Base-by-base conservation (phyloP, 2,113 vertebrate genomes). In the Atractosteus spatula region DNA sequence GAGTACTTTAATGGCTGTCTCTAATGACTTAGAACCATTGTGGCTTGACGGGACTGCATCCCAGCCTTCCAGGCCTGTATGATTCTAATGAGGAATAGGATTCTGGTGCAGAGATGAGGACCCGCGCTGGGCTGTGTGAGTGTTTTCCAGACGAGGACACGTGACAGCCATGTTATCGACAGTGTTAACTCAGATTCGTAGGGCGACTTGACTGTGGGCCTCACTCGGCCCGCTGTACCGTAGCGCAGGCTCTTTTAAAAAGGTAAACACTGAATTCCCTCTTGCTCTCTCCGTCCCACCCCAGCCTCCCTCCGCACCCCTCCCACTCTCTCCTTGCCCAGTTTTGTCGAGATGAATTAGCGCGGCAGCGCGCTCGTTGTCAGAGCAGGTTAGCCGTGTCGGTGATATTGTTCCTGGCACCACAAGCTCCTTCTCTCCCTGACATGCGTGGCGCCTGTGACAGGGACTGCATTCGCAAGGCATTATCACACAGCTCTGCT, bases 381-480 rank as follows among this genome's bases (percentile, higher is more conserved):
- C 63, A 7, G 55, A 61, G 65, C 14, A 54, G 74, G 62, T 51
- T 57, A 66, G 42, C 62, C 6, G 62, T 17, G 43, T 42, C 16
- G 74, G 63, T 47, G 68, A 65, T 65, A 67, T 47, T 55, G 59
- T 55, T 66, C 45, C 69, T 67, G 8, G 63, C 41, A 17, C 41
- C 66, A 56, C 63, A 45, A n/a, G 12, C 59, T 71, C 57, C 12
- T 3, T 62, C 69, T 71, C 13, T 17, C 69, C 47, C 57, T 57
- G 41, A 41, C 68, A 59, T 17, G 17, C n/a, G 68, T 59, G 56
- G 41, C 2, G 11, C 14, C 41, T 11, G 61, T 69, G 73, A 54
- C 75, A 72, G 76, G 57, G 61, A 77, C 66, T 55, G 66, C 55
- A 69, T 62, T 73, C 77, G 69, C 64, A 45, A 7, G 16, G 68